Percentiles rank a stretch among this genome's conserved stretches.
phyloP scores from a whole-genome alignment of 2,797 vertebrate species.

The Corythornis leucogaster region DNA sequence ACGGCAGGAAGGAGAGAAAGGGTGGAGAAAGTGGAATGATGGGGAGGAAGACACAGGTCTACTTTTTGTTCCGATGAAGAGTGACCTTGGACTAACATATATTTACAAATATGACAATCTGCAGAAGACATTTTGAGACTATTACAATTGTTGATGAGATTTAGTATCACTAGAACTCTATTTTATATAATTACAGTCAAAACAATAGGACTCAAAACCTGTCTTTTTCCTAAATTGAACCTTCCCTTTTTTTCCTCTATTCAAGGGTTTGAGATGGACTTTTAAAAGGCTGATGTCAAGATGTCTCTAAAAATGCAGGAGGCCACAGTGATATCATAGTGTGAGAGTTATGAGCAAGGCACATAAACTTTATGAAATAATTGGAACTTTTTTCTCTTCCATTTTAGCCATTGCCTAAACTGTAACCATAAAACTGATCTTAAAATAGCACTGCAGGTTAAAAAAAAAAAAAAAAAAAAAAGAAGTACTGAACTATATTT shows the following conservation, averaged over 20 bases:
- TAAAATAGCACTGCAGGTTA: conserved; percentile 28
- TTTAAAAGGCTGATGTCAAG: conserved; percentile 2
- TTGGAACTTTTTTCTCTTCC: not conserved
- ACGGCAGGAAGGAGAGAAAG: conserved; percentile 47
- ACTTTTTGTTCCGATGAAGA: not conserved
- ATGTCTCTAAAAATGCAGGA: not conserved
- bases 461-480: not conserved
- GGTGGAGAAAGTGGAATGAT: conserved; percentile 38
- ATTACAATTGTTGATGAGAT: not conserved
- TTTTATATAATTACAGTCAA: not conserved
- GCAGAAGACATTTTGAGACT: not conserved
- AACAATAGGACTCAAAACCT: not conserved
- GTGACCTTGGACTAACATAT: not conserved
- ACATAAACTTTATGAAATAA: not conserved
- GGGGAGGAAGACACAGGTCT: not conserved
- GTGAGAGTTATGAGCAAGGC: not conserved
- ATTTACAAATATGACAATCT: not conserved
- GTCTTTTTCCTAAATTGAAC: not conserved
- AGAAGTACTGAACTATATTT: conserved; percentile 3
- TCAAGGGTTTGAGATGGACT: not conserved
- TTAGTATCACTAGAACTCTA: not conserved
- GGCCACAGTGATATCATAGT: not conserved
- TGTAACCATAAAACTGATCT: not conserved
- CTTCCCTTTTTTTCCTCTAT: not conserved
- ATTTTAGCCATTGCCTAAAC: conserved; percentile 10